phyloP scores from a whole-genome alignment of 2,797 vertebrate genomes.

The Acestrorhynchus altus region DNA sequence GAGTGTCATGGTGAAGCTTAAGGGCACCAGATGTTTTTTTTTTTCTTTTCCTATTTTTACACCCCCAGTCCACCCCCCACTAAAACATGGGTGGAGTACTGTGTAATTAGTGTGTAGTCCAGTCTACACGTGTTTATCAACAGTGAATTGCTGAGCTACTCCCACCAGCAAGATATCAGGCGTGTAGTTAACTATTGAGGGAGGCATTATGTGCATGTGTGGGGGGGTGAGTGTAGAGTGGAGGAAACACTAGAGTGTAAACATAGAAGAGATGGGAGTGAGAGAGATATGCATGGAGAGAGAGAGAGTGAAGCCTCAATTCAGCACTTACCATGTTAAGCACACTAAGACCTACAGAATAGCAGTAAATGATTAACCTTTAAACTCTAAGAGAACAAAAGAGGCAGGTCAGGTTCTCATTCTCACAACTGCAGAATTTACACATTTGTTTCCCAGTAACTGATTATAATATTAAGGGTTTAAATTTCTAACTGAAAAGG shows the following conservation, averaged over 20 bases:
- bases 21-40: background rate
- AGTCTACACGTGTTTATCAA: constrained; percentile 19
- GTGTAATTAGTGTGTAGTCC: constrained; percentile 4
- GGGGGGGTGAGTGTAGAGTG: background rate
- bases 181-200: background rate
- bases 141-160: background rate
- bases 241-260: constrained; percentile 26
- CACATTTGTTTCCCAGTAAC: background rate
- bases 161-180: constrained; percentile 20
- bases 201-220: background rate
- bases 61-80: background rate
- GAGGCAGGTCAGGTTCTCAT: background rate
- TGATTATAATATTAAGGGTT: background rate
- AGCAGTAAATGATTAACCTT: background rate
- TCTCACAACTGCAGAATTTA: background rate
- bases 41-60: constrained; percentile 7
- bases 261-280: constrained; percentile 2
- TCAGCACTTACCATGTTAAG: background rate
- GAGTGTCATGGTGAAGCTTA: constrained; percentile 2
- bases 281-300: constrained; percentile 10
- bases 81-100: constrained; percentile 10
- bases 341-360: background rate
- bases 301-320: constrained; percentile 19
- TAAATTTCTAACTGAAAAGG: background rate
- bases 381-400: background rate